Conservation (phyloP, 2,113 vertebrate species). For the Scolopax mira region DNA sequence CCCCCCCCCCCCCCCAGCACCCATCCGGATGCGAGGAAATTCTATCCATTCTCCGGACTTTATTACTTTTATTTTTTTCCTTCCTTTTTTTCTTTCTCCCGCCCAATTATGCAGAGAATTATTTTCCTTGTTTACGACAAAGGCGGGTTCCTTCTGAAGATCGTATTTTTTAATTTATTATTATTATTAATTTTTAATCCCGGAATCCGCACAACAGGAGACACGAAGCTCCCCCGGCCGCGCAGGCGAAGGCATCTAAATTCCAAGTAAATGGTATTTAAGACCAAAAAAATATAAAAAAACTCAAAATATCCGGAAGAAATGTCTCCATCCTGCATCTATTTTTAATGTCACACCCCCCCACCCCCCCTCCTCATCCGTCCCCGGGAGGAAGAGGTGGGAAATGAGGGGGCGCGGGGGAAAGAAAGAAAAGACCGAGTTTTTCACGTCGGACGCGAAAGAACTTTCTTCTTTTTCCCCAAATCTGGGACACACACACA, state of each 20-base stretch:
- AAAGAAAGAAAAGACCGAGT: not conserved
- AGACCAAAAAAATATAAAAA: not conserved
- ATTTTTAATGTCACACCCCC: not conserved
- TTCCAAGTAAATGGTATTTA: not conserved
- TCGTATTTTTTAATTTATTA: not conserved
- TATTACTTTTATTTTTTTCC: no score
- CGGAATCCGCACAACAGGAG: not conserved
- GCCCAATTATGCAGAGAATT: not conserved
- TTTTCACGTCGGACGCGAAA: not conserved
- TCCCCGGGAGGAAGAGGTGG: not conserved
- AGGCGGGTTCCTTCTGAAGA: no score
- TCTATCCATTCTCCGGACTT: no score
- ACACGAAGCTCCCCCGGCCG: not conserved
- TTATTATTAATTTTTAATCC: not conserved
- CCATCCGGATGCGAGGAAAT: no score
- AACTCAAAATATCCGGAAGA: not conserved
- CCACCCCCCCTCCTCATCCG: not conserved
- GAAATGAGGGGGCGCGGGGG: not conserved
- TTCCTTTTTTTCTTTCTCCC: not conserved
- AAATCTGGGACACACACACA: not conserved
- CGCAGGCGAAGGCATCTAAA: accelerated
- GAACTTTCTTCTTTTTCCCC: not conserved
- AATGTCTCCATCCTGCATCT: not conserved
- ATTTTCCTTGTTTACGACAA: not conserved
- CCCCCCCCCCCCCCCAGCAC: no score